Percentiles rank a stretch among this genome's conserved stretches.
These are phyloP conservation scores for Pteruthius melanotis DNA, from an alignment of 2,113 vertebrate species.

Conservation along the genomic window DNA sequence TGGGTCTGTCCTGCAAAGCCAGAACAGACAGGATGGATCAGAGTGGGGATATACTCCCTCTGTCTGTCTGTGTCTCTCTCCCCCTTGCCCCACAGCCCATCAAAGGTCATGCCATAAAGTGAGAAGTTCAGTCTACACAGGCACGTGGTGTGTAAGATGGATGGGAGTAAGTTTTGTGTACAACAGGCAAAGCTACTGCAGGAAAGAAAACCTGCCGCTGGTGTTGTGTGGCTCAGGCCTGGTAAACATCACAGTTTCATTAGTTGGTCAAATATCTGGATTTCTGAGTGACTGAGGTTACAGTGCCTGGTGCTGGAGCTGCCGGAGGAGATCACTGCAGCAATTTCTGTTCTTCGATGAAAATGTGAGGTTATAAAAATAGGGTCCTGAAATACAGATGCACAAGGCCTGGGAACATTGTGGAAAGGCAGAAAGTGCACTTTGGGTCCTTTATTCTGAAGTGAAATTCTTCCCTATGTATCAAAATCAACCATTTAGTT, in stretches of 20 bases:
- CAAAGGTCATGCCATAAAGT: background rate
- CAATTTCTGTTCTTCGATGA: background rate
- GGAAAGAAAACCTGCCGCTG: background rate
- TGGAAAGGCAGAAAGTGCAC: background rate
- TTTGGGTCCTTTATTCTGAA: background rate
- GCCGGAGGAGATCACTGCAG: background rate
- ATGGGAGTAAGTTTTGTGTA: background rate
- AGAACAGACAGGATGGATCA: background rate
- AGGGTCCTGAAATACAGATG: background rate
- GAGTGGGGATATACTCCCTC: too few species aligned
- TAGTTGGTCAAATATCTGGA: background rate
- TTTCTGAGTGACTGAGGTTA: background rate
- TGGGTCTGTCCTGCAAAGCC: background rate
- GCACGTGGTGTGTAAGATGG: background rate
- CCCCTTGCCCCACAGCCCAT: background rate
- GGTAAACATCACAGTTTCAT: rapidly evolving
- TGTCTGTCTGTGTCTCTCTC: background rate
- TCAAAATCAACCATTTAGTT: background rate
- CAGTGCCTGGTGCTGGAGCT: rapidly evolving
- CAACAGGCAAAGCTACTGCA: background rate
- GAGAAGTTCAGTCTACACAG: background rate
- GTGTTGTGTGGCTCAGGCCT: background rate
- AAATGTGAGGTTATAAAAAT: background rate
- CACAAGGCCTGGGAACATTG: background rate
- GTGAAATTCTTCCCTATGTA: background rate